Percentiles rank a stretch among this genome's conserved stretches.
Conservation (phyloP, 2,888 invertebrate genomes). For the Meteorus colon region DNA sequence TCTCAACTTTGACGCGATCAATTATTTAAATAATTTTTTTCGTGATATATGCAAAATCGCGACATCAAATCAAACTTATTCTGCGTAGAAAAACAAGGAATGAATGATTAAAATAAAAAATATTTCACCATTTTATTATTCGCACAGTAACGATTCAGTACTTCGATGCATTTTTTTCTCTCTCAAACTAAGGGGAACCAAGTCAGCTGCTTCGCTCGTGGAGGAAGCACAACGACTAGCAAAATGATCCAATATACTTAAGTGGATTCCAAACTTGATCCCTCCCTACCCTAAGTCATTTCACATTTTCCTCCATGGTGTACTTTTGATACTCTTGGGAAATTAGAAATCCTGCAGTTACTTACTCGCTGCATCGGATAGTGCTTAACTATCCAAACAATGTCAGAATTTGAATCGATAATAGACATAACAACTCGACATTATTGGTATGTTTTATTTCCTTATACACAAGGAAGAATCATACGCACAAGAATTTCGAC, state of each 20-base stretch:
- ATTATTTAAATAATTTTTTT: not conserved
- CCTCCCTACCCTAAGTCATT: not conserved
- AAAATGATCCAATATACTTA: conserved; percentile 62
- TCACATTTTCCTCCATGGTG: not conserved
- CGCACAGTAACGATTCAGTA: not conserved
- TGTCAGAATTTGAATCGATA: not conserved
- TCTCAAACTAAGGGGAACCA: not conserved
- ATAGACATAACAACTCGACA: not conserved
- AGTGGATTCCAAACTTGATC: conserved; percentile 57
- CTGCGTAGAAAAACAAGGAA: not conserved
- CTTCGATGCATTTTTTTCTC: not conserved
- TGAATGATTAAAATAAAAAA: not conserved
- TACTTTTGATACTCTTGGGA: not conserved
- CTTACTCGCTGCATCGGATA: too few species aligned
- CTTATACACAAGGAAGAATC: not conserved
- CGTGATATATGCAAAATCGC: not conserved
- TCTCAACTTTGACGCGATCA: not conserved
- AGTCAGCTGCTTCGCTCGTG: not conserved
- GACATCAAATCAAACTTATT: too few species aligned
- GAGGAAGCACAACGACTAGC: conserved; percentile 22
- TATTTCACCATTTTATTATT: not conserved
- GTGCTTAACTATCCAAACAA: not conserved
- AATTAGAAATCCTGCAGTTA: not conserved
- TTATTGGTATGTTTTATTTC: too few species aligned
- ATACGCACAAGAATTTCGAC: not conserved